Evolutionary conservation across 2,888 invertebrate genomes (phyloP).

Genomic region (Polydesmus complanatus): DNA sequence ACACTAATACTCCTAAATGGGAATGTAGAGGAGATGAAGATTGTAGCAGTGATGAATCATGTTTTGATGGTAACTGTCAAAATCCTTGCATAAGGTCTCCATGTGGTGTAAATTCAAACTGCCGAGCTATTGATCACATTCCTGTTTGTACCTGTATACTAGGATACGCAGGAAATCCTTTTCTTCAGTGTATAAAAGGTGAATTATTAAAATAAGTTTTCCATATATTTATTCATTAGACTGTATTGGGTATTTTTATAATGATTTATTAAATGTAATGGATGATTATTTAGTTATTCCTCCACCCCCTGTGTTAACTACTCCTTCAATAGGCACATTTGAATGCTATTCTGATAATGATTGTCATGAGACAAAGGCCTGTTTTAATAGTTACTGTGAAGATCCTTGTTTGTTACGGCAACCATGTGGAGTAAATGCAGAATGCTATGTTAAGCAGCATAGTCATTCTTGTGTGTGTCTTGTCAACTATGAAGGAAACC

Average conservation of each 20-base stretch:
- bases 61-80: conserved; percentile 51
- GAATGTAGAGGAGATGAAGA: conserved; percentile 63
- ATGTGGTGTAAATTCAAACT: conserved; percentile 35
- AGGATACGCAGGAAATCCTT: conserved; percentile 59
- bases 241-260: conserved; percentile 1
- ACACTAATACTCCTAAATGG: conserved; percentile 5
- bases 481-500: conserved; percentile 53
- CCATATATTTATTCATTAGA: conserved; percentile 21
- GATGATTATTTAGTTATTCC: conserved; percentile 9
- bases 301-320: not conserved
- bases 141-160: conserved; percentile 22
- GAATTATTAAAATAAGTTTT: too few relatives aligned
- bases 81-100: conserved; percentile 51
- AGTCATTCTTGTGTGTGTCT: conserved; percentile 21
- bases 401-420: conserved; percentile 51
- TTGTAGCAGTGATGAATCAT: conserved; percentile 62
- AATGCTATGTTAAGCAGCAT: conserved; percentile 23
- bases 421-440: conserved; percentile 36
- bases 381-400: conserved; percentile 51
- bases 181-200: conserved; percentile 47
- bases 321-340: not conserved
- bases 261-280: conserved; percentile 9
- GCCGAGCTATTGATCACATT: conserved; percentile 23
- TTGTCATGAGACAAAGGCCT: conserved; percentile 62
- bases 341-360: conserved; percentile 63